Base-by-base conservation (phyloP, 2,888 invertebrate genomes). In the Anarsia innoxiella region DNA sequence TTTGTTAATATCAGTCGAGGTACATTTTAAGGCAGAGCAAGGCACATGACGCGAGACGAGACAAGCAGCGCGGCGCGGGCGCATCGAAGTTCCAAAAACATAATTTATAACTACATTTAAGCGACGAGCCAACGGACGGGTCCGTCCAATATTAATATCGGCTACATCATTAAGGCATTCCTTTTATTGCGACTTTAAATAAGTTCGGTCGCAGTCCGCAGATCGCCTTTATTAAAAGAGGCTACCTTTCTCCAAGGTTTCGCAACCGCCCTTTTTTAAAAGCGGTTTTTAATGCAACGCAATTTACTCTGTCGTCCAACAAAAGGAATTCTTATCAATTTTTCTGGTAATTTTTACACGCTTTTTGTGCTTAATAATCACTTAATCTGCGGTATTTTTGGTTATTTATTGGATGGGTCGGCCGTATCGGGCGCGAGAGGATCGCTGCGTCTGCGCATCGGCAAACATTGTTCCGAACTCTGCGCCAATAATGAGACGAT, bases 161-260 rank as follows among this genome's bases (percentile, higher is more conserved):
- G 67, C 76, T 70, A 66, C 79, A 74, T 83, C 83, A 83, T 83
- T 83, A 82, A 79, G 71, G 72, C 73, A 82, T 82, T 74, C 83
- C 83, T 82, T 82, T 82, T 83, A 83, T 80, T 82, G 83, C 71
- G 56, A 71, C 67, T 78, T 77, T 74, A 80, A 83, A 80, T 82
- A 82, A 82, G 77, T 78, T 62, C 74, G 60, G 57, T 66, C 67
- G 59, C 56, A 68, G 68, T 67, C 69, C 71, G 71, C 56, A 68
- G 68, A 68, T 70, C 71, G 71, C 70, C 59, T 73, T 75, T 72
- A 73, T 68, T 72, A 73, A 70, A 71, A 61, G 71, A 71, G 68
- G 60, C 75, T 73, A 71, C 82, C 79, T 82, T 83, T 80, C 80
- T 79, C 80, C 77, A 66, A 71, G 70, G 72, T 78, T 78, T 74